These are phyloP conservation scores for Pseudomugil tenellus DNA, from an alignment of 2,797 vertebrate genomes.

Conservation along the genomic window DNA sequence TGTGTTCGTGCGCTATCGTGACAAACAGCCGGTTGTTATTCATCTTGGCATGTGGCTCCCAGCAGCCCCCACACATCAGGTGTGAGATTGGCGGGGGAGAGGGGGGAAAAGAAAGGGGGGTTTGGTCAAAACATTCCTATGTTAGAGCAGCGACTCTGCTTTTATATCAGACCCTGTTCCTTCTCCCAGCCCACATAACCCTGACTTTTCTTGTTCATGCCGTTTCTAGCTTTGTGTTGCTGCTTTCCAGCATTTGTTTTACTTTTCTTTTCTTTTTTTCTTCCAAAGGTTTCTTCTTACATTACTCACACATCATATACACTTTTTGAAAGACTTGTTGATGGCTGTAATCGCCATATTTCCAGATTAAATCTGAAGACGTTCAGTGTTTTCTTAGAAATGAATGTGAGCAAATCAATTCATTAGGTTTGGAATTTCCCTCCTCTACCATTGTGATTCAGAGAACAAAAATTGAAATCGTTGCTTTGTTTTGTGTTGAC, in stretches of 20 bases:
- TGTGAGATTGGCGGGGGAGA: slow-evolving; percentile 75
- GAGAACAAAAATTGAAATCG: slow-evolving; percentile 1
- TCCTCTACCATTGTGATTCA: slow-evolving; percentile 5
- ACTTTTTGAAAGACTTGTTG: slow-evolving; percentile 5
- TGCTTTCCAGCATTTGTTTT: slow-evolving; percentile 38
- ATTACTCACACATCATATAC: background rate
- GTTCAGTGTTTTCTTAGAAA: background rate
- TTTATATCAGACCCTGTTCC: slow-evolving; percentile 40
- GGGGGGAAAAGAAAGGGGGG: slow-evolving; percentile 40
- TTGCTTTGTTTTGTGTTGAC: background rate
- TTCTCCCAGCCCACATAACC: slow-evolving; percentile 26
- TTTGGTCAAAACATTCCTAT: slow-evolving; percentile 73
- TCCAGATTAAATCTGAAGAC: background rate
- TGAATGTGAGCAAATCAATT: slow-evolving; percentile 10
- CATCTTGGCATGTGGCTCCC: slow-evolving; percentile 82
- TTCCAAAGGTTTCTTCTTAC: slow-evolving; percentile 8
- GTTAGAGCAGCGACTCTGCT: slow-evolving; percentile 68
- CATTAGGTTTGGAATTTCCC: slow-evolving; percentile 13
- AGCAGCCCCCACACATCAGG: slow-evolving; percentile 82
- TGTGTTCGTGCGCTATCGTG: slow-evolving; percentile 78
- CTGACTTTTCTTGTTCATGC: slow-evolving; percentile 35
- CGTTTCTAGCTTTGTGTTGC: slow-evolving; percentile 14
- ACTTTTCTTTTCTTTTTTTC: slow-evolving; percentile 12
- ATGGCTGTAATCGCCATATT: slow-evolving; percentile 8
- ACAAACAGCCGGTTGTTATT: slow-evolving; percentile 83